These are phyloP conservation scores for Oscarella lobularis DNA, from an alignment of 37 sponge, comb jelly and placozoan genomes.

Conservation along the genomic window DNA sequence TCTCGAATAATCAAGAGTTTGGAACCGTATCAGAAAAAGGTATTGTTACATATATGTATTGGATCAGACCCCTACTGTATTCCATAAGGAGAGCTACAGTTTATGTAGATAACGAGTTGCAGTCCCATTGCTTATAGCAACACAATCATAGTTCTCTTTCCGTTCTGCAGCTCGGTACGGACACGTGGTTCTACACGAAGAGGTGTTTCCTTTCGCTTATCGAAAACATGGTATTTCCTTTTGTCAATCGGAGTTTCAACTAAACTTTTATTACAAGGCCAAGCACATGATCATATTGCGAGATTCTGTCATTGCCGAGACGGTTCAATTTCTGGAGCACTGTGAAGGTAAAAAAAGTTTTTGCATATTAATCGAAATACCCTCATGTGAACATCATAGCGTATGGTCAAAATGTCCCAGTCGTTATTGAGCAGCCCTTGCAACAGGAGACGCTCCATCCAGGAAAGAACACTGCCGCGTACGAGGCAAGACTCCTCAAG, in stretches of 20 bases:
- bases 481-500: constrained; percentile 86
- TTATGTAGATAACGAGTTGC: too few relatives aligned
- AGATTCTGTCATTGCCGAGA: constrained; percentile 67
- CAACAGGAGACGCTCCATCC: constrained; percentile 35
- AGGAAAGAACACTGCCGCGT: constrained; percentile 90
- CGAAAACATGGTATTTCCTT: constrained; percentile 85
- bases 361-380: background rate
- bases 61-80: too few relatives aligned
- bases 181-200: constrained; percentile 98
- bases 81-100: too few relatives aligned
- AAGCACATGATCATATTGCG: constrained; percentile 96
- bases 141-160: background rate
- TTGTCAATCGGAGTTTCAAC: background rate
- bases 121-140: background rate
- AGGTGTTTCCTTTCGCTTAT: constrained; percentile 84
- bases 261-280: constrained; percentile 26
- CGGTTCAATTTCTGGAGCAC: constrained; percentile 81
- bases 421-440: constrained; percentile 71
- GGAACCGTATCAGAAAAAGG: constrained; percentile 96
- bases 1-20: constrained; percentile 87
- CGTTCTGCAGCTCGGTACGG: constrained; percentile 72
- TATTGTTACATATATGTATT: constrained; percentile 11
- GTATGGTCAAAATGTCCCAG: constrained; percentile 47
- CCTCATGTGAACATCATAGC: constrained; percentile 25
- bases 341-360: constrained; percentile 66